phyloP scores from a whole-genome alignment of 2,797 vertebrate genomes.

The Steatocranus sp. region DNA sequence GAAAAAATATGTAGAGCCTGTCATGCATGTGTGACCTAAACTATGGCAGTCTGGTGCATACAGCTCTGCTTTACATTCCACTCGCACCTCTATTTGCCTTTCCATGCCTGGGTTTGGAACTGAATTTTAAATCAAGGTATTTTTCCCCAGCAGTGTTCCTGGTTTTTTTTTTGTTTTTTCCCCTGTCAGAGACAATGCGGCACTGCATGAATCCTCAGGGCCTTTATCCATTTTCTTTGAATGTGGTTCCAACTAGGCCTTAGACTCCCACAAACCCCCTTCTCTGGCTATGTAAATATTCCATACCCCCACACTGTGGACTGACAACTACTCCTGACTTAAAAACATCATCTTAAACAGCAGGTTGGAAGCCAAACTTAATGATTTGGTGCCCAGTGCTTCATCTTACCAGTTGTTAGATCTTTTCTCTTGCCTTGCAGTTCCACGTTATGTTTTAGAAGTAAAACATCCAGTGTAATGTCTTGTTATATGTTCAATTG shows the following conservation, averaged over 20 bases:
- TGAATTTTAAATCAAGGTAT: constrained; percentile 80
- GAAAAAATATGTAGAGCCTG: not conserved
- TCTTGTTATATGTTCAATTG: not conserved
- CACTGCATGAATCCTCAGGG: constrained; percentile 70
- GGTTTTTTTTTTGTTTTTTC: constrained; percentile 30
- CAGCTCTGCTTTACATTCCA: constrained; percentile 68
- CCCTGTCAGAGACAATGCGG: constrained; percentile 63
- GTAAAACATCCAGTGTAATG: not conserved
- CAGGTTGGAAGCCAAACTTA: not conserved
- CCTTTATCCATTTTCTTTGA: constrained; percentile 74
- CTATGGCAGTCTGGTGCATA: constrained; percentile 36
- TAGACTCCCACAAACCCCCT: constrained; percentile 40
- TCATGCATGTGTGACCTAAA: constrained; percentile 53
- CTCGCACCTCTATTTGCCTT: constrained; percentile 63
- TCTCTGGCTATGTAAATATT: constrained; percentile 72
- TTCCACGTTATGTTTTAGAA: not conserved
- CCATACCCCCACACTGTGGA: constrained; percentile 52
- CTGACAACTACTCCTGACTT: constrained; percentile 50
- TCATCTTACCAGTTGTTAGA: not conserved
- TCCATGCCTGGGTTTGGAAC: constrained; percentile 68
- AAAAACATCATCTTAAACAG: constrained; percentile 36
- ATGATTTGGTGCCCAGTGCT: not conserved
- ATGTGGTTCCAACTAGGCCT: constrained; percentile 67
- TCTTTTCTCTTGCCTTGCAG: not conserved
- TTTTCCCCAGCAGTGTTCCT: constrained; percentile 64